Percentiles rank a stretch among this genome's conserved stretches.
Conservation (phyloP, 2,797 vertebrate species). For the Rhinichthys osculus region DNA sequence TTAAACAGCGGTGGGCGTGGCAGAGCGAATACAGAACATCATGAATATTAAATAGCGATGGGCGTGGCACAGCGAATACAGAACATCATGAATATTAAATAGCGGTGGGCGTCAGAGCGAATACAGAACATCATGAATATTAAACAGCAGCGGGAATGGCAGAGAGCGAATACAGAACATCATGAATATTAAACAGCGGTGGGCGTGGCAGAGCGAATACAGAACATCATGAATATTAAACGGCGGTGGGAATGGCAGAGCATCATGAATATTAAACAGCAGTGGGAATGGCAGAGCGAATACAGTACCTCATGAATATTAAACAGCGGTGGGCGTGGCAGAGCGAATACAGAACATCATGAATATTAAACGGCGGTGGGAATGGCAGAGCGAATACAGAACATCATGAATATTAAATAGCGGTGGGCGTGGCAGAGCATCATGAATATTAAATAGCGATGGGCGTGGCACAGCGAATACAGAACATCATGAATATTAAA, state of each 20-base stretch:
- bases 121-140: too few relatives aligned
- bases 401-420: background rate
- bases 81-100: background rate
- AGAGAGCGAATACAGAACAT: background rate
- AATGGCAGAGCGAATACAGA: background rate
- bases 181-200: background rate
- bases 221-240: background rate
- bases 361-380: background rate
- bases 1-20: accelerated
- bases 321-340: accelerated
- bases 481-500: background rate
- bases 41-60: too few relatives aligned
- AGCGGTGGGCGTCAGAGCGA: too few relatives aligned
- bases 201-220: accelerated
- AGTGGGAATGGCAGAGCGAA: accelerated
- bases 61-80: too few relatives aligned
- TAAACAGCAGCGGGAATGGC: too few relatives aligned
- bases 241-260: accelerated
- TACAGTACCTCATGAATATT: background rate
- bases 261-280: background rate
- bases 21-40: background rate
- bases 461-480: accelerated
- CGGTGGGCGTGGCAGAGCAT: accelerated
- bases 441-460: background rate
- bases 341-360: background rate